These are phyloP conservation scores for Lasius fuliginosus DNA, from an alignment of 2,888 invertebrate species.

Conservation along the genomic window DNA sequence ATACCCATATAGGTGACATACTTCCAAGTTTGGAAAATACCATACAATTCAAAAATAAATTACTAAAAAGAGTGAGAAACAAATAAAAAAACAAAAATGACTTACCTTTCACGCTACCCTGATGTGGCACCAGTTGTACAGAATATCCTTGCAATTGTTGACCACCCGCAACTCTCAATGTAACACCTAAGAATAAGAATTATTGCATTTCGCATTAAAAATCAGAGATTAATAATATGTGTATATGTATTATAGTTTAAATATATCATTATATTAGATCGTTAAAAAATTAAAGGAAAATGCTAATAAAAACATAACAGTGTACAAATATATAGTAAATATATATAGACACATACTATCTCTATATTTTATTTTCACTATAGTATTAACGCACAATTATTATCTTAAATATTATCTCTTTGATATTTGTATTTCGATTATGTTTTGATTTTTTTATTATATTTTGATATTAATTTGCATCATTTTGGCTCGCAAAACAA, in stretches of 20 bases:
- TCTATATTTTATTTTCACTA: not conserved
- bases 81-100: not conserved
- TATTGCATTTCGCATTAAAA: not conserved
- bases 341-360: not conserved
- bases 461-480: not conserved
- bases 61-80: not conserved
- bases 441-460: not conserved
- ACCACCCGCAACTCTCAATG: constrained; percentile 84
- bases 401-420: not conserved
- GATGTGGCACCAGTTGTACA: constrained; percentile 88
- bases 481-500: not conserved
- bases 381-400: not conserved
- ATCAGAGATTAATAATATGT: not conserved
- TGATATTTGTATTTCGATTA: not conserved
- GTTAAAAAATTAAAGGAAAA: not conserved
- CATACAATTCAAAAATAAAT: not conserved
- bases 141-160: constrained; percentile 86
- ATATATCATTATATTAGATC: not conserved
- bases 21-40: not conserved
- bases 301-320: no score
- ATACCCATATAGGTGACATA: not conserved
- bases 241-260: not conserved
- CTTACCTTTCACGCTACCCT: constrained; percentile 88
- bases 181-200: constrained; percentile 78
- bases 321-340: not conserved